Conservation (phyloP, 2,797 vertebrate species). For the Synaphobranchus kaupii region DNA sequence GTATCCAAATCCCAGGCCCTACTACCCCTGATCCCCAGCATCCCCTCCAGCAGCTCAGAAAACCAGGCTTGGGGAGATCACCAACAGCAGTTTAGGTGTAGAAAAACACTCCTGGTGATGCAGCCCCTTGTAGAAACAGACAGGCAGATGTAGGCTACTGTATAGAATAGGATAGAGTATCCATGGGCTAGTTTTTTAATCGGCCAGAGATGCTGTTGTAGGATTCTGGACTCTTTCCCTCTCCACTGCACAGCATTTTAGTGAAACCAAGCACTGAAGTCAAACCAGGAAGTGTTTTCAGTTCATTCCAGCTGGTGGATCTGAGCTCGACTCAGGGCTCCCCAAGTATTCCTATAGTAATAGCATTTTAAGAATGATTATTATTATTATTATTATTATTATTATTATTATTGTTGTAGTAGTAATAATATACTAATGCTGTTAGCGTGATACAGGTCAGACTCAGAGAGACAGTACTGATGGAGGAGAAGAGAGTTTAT, state of each 20-base stretch:
- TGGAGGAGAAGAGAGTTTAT: background rate
- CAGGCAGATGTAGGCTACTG: background rate
- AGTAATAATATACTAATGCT: background rate
- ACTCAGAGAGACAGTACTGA: background rate
- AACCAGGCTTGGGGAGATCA: background rate
- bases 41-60: background rate
- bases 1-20: constrained; percentile 57
- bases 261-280: background rate
- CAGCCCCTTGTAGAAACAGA: background rate
- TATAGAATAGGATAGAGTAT: constrained; percentile 39
- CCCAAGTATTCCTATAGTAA: background rate
- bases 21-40: constrained; percentile 18
- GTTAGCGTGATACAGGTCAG: background rate
- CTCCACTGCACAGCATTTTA: background rate
- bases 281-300: background rate
- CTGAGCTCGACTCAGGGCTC: background rate
- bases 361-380: background rate
- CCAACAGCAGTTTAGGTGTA: background rate
- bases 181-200: background rate
- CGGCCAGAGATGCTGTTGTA: background rate
- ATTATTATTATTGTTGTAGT: background rate
- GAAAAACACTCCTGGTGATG: background rate
- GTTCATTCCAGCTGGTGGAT: background rate
- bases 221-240: background rate
- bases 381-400: background rate